Conservation (phyloP, 2,113 vertebrate genomes). For the Ceyx cyanopectus region DNA sequence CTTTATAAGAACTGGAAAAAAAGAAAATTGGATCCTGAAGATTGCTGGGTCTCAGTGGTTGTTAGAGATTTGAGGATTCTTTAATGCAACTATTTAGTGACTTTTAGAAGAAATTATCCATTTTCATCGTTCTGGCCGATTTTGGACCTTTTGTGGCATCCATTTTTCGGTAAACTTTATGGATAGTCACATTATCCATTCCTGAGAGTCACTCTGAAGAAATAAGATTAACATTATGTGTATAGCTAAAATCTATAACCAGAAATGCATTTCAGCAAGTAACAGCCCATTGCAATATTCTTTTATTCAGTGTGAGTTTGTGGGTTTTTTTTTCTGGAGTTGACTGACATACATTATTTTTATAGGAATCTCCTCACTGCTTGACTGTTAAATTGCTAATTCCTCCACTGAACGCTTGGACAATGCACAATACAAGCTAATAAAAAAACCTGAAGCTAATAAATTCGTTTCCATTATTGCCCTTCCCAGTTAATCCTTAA, state of each 20-base stretch:
- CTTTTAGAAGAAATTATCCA: accelerated
- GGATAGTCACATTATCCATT: background rate
- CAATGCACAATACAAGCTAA: no score
- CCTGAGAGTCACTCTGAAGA: background rate
- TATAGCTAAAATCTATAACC: background rate
- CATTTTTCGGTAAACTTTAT: background rate
- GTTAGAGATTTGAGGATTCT: background rate
- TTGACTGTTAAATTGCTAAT: no score
- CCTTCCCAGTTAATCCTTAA: no score
- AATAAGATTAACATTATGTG: background rate
- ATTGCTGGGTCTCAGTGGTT: background rate
- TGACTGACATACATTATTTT: background rate
- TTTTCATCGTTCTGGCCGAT: background rate
- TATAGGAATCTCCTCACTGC: background rate
- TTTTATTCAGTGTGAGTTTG: background rate
- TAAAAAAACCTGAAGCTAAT: no score
- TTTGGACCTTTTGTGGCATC: background rate
- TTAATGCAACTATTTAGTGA: background rate
- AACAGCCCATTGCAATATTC: background rate
- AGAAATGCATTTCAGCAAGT: background rate
- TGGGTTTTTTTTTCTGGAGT: background rate
- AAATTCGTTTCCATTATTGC: no score
- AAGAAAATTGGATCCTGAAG: background rate
- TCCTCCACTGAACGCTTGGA: no score
- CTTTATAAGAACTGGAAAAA: background rate